phyloP scores from a whole-genome alignment of 2,888 invertebrate genomes.

The Pedicia rivosa region DNA sequence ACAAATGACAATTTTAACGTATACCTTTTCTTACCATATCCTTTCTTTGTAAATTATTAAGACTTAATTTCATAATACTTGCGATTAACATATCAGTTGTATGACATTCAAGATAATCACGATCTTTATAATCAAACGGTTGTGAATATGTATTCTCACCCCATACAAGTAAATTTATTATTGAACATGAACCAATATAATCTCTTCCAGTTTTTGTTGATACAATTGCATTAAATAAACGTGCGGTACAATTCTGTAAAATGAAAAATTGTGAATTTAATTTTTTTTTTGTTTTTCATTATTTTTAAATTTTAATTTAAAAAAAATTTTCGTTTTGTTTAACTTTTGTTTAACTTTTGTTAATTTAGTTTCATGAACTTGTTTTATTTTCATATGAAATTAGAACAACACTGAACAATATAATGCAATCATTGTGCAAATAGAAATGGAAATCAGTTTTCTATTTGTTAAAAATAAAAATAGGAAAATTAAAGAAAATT shows the following conservation, averaged over 20 bases:
- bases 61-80: slow-evolving; percentile 4
- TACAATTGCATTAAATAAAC: slow-evolving; percentile 5
- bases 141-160: not conserved
- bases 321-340: too few species aligned
- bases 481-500: too few species aligned
- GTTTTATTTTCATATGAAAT: too few species aligned
- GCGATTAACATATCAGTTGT: slow-evolving; percentile 1
- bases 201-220: slow-evolving; percentile 2
- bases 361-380: too few species aligned
- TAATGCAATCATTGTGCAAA: too few species aligned
- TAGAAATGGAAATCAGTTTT: too few species aligned
- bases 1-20: not conserved
- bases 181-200: not conserved
- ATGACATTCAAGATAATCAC: not conserved
- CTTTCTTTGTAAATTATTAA: not conserved
- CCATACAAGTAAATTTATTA: slow-evolving; percentile 3
- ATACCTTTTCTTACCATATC: slow-evolving; percentile 5
- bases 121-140: not conserved
- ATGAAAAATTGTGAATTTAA: too few species aligned
- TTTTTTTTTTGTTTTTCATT: too few species aligned
- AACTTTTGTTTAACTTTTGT: too few species aligned
- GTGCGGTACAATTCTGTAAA: slow-evolving; percentile 4
- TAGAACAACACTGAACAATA: too few species aligned
- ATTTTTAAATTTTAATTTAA: too few species aligned
- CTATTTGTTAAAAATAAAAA: too few species aligned